phyloP scores from a whole-genome alignment of 2,797 vertebrate genomes.

The Sebastes wilsoni region DNA sequence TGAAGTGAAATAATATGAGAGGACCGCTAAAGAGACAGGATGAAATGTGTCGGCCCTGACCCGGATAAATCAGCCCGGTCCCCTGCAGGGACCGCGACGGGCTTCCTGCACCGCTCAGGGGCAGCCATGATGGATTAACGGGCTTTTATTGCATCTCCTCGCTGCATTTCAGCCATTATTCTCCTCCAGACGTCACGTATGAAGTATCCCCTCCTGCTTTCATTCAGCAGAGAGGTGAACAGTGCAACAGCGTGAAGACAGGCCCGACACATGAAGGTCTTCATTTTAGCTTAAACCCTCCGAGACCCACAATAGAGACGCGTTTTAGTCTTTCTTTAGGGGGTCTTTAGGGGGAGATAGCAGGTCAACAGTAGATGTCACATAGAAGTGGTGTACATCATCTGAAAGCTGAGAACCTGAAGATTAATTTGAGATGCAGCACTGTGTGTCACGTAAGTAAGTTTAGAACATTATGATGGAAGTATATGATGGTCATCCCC shows the following conservation, averaged over 20 bases:
- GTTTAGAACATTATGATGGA: too few species aligned
- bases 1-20: slow-evolving; percentile 10
- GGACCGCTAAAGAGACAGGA: slow-evolving; percentile 28
- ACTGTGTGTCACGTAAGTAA: too few species aligned
- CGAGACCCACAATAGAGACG: too few species aligned
- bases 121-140: slow-evolving; percentile 59
- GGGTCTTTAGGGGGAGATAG: too few species aligned
- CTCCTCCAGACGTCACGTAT: slow-evolving; percentile 12
- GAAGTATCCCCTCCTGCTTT: slow-evolving; percentile 39
- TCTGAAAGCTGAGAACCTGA: too few species aligned
- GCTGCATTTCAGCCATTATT: slow-evolving; percentile 37
- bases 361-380: too few species aligned
- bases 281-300: too few species aligned
- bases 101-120: slow-evolving; percentile 21
- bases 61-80: slow-evolving; percentile 50
- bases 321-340: too few species aligned
- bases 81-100: slow-evolving; percentile 22
- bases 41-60: slow-evolving; percentile 41
- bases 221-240: slow-evolving; percentile 32
- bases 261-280: background rate
- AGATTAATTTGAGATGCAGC: too few species aligned
- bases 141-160: slow-evolving; percentile 52
- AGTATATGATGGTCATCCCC: too few species aligned
- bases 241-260: slow-evolving; percentile 16
- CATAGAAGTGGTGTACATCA: too few species aligned